These are phyloP conservation scores for Engystomops pustulosus DNA, from an alignment of 2,113 vertebrate genomes.

Conservation along the genomic window DNA sequence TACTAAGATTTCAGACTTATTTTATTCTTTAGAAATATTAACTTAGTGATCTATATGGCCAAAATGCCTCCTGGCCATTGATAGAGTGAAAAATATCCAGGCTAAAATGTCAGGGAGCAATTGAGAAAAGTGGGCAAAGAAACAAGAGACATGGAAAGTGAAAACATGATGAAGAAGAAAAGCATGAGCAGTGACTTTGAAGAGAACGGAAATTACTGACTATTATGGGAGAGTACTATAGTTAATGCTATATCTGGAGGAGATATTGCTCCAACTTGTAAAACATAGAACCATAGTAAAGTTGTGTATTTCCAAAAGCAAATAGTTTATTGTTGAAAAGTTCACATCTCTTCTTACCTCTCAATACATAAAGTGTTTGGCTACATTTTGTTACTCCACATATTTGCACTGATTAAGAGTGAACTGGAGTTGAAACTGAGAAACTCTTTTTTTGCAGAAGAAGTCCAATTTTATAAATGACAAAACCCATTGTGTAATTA, in stretches of 20 bases:
- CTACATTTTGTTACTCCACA: too few relatives aligned
- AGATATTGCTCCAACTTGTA: neutral
- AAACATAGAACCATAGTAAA: neutral
- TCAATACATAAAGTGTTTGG: too few relatives aligned
- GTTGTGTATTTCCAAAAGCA: neutral
- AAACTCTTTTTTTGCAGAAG: neutral
- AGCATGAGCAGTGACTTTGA: neutral
- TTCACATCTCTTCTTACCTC: too few relatives aligned
- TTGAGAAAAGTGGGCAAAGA: neutral
- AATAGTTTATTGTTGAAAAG: too few relatives aligned
- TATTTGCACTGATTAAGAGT: neutral
- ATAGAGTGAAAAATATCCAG: too few relatives aligned
- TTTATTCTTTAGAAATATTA: neutral
- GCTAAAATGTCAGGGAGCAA: neutral
- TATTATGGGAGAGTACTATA: neutral
- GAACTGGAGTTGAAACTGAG: neutral
- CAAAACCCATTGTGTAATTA: neutral
- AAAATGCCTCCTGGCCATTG: neutral
- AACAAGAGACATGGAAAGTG: neutral
- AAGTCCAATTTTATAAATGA: neutral
- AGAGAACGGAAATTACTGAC: neutral
- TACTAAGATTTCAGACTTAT: neutral
- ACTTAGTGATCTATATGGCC: neutral
- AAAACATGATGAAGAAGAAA: neutral
- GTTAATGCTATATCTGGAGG: neutral